phyloP scores from a whole-genome alignment of 2,113 vertebrate genomes.

The Steatornis caripensis region DNA sequence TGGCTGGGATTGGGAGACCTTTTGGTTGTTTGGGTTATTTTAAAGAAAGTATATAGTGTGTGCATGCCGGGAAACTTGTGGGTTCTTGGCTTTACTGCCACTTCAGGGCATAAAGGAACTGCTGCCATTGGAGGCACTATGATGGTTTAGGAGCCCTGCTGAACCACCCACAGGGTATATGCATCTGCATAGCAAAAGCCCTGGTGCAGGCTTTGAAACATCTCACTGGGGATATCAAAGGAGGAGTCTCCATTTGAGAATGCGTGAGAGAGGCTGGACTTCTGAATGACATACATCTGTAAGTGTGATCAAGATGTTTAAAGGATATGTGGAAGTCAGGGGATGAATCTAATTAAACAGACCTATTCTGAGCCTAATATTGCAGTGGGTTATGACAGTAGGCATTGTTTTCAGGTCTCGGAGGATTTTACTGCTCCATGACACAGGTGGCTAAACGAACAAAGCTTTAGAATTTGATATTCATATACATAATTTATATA shows the following conservation, averaged over 20 bases:
- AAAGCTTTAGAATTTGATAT: background rate
- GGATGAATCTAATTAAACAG: background rate
- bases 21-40: background rate
- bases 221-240: background rate
- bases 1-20: background rate
- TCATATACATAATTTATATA: background rate
- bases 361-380: background rate
- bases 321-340: background rate
- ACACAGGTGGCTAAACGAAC: background rate
- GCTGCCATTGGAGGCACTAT: background rate
- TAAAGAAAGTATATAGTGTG: background rate
- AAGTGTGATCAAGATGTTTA: background rate
- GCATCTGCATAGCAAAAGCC: background rate
- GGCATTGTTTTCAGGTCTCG: background rate
- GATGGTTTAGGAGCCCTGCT: background rate
- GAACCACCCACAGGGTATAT: background rate
- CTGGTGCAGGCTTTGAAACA: background rate
- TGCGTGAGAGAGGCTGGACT: background rate
- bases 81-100: background rate
- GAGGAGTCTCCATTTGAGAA: background rate
- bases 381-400: background rate
- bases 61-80: background rate
- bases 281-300: background rate
- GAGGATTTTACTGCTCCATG: background rate
- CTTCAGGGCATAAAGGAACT: background rate